Evolutionary conservation across 2,888 invertebrate genomes (phyloP).

Genomic region (Thumatha senex): DNA sequence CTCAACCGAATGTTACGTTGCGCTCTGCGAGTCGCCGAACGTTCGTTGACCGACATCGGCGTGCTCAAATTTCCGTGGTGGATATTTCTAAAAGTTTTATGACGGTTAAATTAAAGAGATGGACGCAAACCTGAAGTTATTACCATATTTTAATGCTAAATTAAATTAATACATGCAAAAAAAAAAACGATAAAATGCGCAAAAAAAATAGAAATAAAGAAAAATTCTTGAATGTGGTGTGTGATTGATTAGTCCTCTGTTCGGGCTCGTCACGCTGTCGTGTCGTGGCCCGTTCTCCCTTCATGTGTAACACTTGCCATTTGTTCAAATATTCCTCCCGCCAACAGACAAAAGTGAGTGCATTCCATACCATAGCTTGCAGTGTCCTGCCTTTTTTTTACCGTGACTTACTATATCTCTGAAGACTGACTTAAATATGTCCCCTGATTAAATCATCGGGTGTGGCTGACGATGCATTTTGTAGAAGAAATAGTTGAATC

Average conservation of each 20-base stretch:
- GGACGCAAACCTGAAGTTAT: slow-evolving; percentile 79
- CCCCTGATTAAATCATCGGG: slow-evolving; percentile 58
- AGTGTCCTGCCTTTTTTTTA: slow-evolving; percentile 33
- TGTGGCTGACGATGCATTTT: slow-evolving; percentile 75
- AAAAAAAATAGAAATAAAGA: slow-evolving; percentile 80
- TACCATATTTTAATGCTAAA: slow-evolving; percentile 83
- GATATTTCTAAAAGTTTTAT: slow-evolving; percentile 57
- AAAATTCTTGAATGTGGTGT: slow-evolving; percentile 79
- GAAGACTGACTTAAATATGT: slow-evolving; percentile 62
- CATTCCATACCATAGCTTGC: slow-evolving; percentile 36
- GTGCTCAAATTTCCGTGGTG: slow-evolving; percentile 56
- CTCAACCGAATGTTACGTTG: slow-evolving; percentile 60
- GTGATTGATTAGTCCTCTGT: slow-evolving; percentile 75
- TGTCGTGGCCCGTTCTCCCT: slow-evolving; percentile 44
- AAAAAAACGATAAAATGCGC: slow-evolving; percentile 60
- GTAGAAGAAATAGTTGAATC: slow-evolving; percentile 62
- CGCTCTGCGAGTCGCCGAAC: slow-evolving; percentile 55
- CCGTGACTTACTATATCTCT: slow-evolving; percentile 53
- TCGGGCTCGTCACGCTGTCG: slow-evolving; percentile 32
- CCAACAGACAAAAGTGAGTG: slow-evolving; percentile 25
- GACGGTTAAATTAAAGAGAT: slow-evolving; percentile 63
- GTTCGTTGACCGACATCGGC: slow-evolving; percentile 60
- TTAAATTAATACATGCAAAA: slow-evolving; percentile 69
- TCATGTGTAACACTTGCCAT: slow-evolving; percentile 73
- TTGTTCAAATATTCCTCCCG: slow-evolving; percentile 58